Evolutionary conservation across 1,140 invertebrate species (phyloP), one percentile per base, ranked within the genome.

Genomic region (Lordiphosa mommai): DNA sequence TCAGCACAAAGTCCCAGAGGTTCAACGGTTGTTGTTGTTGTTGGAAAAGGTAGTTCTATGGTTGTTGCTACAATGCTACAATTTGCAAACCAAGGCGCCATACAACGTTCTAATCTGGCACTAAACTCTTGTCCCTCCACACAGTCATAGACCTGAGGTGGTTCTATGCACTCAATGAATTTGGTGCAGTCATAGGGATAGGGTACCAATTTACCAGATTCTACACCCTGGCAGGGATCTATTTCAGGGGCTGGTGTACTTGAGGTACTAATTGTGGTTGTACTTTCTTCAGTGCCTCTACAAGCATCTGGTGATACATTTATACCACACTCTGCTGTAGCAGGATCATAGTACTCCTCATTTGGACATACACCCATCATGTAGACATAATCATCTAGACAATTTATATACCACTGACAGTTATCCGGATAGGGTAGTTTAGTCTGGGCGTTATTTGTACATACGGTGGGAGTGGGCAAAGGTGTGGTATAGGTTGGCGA

Each of bases 141-240:
- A 27, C 82, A 86, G 41, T 61, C 30, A 6, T 51, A 65, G 0
- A 65, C 48, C 0, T 65, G 43, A 0, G 80, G 74, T 0, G 72
- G 59, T 0, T 10, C 4, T 0, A 20, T 13, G 6, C 82, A 86
- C 3, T 49, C 12, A 27, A 86, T 66, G 14, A 77, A 86, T 37
- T 73, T 80, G 5, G 61, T 58, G 12, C 82, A 86, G 43, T 86
- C 72, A 4, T 68, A 14, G 0, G 82, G 82, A 71, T 86, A 82
- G 2, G 74, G 68, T 14, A 86, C 69, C 2, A 71, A 38, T 8
- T 61, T 66, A 0, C 76, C 82, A 4, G 30, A 20, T 2, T 36
- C 10, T 5, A 53, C 44, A 4, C 46, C 64, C 10, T 27, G 55
- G 13, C 82, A 86, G 0, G 74, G 68, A 44, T 73, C 41, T 2